phyloP scores from a whole-genome alignment of 2,888 invertebrate species.

The Aspidiotus destructor region DNA sequence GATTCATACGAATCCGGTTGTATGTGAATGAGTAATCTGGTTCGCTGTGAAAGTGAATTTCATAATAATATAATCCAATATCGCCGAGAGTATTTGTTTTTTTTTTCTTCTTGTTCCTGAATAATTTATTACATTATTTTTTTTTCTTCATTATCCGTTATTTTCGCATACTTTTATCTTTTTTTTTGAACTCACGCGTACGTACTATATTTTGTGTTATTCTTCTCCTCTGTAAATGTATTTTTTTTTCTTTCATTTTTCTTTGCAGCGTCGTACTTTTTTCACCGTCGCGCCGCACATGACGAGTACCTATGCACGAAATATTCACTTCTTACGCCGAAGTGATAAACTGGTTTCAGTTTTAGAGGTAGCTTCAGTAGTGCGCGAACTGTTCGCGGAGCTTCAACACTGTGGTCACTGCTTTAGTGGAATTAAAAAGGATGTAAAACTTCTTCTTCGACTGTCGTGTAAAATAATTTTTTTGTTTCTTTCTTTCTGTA shows the following conservation, averaged over 20 bases:
- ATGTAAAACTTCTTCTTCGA: not conserved
- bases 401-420: slow-evolving; percentile 23
- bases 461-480: slow-evolving; percentile 14
- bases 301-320: slow-evolving; percentile 4
- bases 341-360: slow-evolving; percentile 29
- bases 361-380: not conserved
- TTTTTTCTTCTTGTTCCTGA: slow-evolving; percentile 18
- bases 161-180: slow-evolving; percentile 13
- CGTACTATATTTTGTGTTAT: not conserved
- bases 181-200: slow-evolving; percentile 6
- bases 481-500: not conserved
- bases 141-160: slow-evolving; percentile 10
- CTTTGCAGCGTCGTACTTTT: slow-evolving; percentile 13
- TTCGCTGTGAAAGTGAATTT: slow-evolving; percentile 29
- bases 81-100: slow-evolving; percentile 22
- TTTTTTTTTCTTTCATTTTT: slow-evolving; percentile 14
- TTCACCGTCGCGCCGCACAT: slow-evolving; percentile 5
- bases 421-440: slow-evolving; percentile 3
- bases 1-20: no score
- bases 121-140: slow-evolving; percentile 22
- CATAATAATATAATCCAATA: slow-evolving; percentile 15
- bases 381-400: slow-evolving; percentile 29
- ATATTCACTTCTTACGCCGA: slow-evolving; percentile 12
- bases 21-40: not conserved
- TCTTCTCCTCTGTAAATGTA: not conserved